Base-by-base conservation (phyloP, 1,140 invertebrate species). In the Scylla paramamosain region DNA sequence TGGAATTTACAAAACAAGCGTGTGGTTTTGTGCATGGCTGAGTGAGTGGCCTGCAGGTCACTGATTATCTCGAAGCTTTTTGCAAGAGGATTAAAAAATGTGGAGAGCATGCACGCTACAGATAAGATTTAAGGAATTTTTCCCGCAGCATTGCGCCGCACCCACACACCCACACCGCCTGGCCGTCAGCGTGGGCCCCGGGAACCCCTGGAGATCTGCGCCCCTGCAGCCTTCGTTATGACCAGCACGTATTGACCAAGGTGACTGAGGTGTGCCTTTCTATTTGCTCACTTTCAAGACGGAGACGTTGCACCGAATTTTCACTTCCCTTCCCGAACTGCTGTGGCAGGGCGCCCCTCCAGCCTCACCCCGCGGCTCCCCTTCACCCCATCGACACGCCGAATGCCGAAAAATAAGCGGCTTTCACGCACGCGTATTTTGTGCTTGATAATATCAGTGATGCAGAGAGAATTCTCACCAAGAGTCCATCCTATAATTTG, bases 341-440 rank as follows among this genome's bases (percentile, higher is more conserved):
- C 12, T 77, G 67, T 59, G 52, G 10, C 52, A 20, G 16, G 52
- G 52, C 12, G 20, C 67, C 67, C 20, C 20, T n/a, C 6, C 12
- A 77, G 67, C 67, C 67, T 77, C 67, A n/a, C 52, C 52, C 52
- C 16, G 67, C 4, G 67, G 67, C 6, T 7, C n/a, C 25, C 20
- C 20, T 25, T n/a, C 20, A 25, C 67, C n/a, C 67, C 67, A 12
- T 77, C 25, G n/a, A n/a, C 67, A 77, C 67, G 67, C 67, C 16
- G 25, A 77, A 77, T n/a, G 67, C 67, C 20, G 67, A 77, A 77
- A 77, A 77, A 77, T n/a, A n/a, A 77, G 25, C 20, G 6, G 67
- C n/a, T 77, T 77, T 77, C 67, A 77, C 67, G 67, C 67, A 77
- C 67, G 67, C 67, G 67, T 77, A 77, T 77, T 77, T 77, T n/a